phyloP scores from a whole-genome alignment of 2,888 invertebrate species.

The Eucera pruinosa region DNA sequence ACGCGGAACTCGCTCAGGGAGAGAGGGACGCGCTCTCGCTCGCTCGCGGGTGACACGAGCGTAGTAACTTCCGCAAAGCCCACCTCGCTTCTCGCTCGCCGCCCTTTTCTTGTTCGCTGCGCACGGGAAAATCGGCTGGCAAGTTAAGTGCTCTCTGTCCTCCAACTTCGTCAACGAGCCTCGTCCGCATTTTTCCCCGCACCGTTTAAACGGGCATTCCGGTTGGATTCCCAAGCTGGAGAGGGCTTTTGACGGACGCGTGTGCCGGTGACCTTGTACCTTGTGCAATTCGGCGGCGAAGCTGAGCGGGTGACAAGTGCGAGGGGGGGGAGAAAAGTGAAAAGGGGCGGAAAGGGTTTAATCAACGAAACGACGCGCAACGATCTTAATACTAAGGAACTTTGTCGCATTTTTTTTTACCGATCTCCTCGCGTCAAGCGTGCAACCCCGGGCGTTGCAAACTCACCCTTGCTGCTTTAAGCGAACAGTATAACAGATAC shows the following conservation, averaged over 20 bases:
- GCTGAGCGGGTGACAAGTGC: neutral
- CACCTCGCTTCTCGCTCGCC: neutral
- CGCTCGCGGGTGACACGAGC: neutral
- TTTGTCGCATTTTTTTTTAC: neutral
- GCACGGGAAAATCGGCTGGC: neutral
- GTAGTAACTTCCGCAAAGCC: neutral
- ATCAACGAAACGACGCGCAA: neutral
- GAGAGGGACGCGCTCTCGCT: no score
- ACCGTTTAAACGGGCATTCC: neutral
- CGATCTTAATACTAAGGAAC: constrained; percentile 1
- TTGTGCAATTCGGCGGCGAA: neutral
- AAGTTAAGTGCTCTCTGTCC: neutral
- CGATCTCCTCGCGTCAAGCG: neutral
- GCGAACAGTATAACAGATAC: no score
- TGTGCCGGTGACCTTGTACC: constrained; percentile 7
- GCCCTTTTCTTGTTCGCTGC: neutral
- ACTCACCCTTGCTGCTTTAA: neutral
- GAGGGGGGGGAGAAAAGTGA: neutral
- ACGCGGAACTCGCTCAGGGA: neutral
- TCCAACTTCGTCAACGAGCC: neutral
- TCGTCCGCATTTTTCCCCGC: neutral
- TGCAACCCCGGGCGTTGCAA: no score
- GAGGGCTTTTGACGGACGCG: no score
- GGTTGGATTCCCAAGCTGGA: neutral
- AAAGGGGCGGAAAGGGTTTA: no score